Percentiles rank a stretch among this genome's conserved stretches.
Evolutionary conservation across 2,113 vertebrate species (phyloP).

Genomic region (Potamarius usumacintae): DNA sequence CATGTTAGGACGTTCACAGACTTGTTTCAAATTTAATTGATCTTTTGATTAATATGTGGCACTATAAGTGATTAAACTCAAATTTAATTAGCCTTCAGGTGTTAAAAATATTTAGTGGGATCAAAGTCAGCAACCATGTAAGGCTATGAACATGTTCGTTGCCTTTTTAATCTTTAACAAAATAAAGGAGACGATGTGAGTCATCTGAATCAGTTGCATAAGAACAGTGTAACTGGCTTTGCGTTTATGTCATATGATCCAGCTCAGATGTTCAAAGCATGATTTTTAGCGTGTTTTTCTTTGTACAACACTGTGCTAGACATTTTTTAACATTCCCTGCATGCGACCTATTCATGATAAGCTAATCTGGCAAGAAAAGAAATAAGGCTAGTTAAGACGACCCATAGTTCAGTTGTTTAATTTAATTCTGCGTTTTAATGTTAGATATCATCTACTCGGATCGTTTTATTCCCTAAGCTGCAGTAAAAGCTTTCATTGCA

Average conservation of each 20-base stretch:
- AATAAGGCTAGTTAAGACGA: no score
- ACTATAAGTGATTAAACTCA: not conserved
- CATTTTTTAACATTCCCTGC: not conserved
- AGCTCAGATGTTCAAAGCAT: not conserved
- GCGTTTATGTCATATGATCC: not conserved
- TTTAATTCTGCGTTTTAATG: not conserved
- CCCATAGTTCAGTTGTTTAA: not conserved
- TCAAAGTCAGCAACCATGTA: not conserved
- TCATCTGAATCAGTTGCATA: not conserved
- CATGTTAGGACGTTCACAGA: not conserved
- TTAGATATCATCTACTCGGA: not conserved
- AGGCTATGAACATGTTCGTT: not conserved
- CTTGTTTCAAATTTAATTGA: not conserved
- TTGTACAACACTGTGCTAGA: not conserved
- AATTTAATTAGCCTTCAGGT: not conserved
- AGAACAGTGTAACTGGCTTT: not conserved
- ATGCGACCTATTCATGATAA: not conserved
- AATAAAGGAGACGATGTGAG: not conserved
- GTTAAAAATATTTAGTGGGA: not conserved
- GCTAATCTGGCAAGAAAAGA: not conserved
- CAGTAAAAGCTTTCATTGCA: not conserved
- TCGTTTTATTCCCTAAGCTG: not conserved
- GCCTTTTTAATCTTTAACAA: slow-evolving; percentile 5
- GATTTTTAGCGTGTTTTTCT: not conserved
- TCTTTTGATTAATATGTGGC: not conserved